These are phyloP conservation scores for Loris lydekkerianus DNA, from an alignment of 2,797 vertebrate genomes.

Conservation along the genomic window DNA sequence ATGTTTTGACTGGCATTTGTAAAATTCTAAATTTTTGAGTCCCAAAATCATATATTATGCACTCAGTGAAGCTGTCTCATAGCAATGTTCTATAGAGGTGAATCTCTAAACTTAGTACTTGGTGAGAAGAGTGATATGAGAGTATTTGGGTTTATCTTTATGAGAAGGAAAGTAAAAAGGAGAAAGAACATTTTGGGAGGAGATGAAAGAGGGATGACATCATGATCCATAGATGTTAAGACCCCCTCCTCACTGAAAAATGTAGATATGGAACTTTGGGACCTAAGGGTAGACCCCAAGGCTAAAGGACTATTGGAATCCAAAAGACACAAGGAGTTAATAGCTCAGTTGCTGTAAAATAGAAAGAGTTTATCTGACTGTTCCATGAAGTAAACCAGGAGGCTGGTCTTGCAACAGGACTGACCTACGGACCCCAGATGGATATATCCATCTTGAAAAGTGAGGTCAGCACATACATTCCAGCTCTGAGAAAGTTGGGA, in stretches of 20 bases:
- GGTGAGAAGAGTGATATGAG: neutral
- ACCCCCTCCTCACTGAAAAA: neutral
- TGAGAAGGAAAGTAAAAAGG: neutral
- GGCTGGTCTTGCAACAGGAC: neutral
- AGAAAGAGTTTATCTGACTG: neutral
- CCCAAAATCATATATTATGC: neutral
- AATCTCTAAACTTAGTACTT: slow-evolving; percentile 1
- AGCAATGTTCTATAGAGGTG: neutral
- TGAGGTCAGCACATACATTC: neutral
- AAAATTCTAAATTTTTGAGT: neutral
- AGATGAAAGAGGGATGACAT: neutral
- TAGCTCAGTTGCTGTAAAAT: neutral
- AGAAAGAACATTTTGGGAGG: slow-evolving; percentile 27
- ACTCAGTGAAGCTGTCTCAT: slow-evolving; percentile 20
- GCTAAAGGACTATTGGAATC: neutral
- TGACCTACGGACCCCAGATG: neutral
- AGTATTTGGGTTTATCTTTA: neutral
- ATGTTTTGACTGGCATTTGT: slow-evolving; percentile 38
- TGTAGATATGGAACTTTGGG: neutral
- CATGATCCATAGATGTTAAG: neutral
- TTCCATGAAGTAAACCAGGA: neutral
- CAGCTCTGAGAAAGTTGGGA: neutral
- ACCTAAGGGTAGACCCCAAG: neutral
- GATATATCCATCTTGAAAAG: neutral
- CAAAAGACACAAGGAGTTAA: neutral